phyloP scores from a whole-genome alignment of 2,113 vertebrate genomes.

The Percina caprodes region DNA sequence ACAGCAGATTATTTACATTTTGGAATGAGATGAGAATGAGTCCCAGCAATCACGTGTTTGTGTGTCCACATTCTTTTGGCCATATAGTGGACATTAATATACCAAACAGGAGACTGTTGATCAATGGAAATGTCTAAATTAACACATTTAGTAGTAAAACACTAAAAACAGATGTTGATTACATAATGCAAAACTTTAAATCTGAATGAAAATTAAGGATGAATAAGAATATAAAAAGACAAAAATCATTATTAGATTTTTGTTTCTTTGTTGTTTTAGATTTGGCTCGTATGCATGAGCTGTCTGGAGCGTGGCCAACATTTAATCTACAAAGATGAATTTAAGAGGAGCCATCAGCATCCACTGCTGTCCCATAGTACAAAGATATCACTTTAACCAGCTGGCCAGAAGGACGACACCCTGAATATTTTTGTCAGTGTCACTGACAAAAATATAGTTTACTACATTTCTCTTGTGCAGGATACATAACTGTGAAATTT shows the following conservation, averaged over 20 bases:
- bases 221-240: not conserved
- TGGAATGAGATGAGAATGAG: not conserved
- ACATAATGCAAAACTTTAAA: not conserved
- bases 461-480: slow-evolving; percentile 58
- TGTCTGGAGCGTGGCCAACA: not conserved
- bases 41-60: not conserved
- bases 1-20: not conserved
- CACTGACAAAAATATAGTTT: slow-evolving; percentile 71
- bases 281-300: not conserved
- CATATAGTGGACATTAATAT: too few species aligned
- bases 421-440: too few species aligned
- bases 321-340: slow-evolving; percentile 30
- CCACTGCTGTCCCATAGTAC: slow-evolving; percentile 15
- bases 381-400: slow-evolving; percentile 42
- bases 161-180: not conserved
- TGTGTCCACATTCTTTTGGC: too few species aligned
- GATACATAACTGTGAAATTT: slow-evolving; percentile 39
- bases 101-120: not conserved
- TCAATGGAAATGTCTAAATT: not conserved
- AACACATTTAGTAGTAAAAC: not conserved
- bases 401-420: slow-evolving; percentile 33
- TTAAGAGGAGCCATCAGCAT: slow-evolving; percentile 25
- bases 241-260: not conserved
- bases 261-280: slow-evolving; percentile 2
- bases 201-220: too few species aligned